Evolutionary conservation across 35 echinoderm and acorn worm genomes (phyloP).

Genomic region (Patiria miniata): DNA sequence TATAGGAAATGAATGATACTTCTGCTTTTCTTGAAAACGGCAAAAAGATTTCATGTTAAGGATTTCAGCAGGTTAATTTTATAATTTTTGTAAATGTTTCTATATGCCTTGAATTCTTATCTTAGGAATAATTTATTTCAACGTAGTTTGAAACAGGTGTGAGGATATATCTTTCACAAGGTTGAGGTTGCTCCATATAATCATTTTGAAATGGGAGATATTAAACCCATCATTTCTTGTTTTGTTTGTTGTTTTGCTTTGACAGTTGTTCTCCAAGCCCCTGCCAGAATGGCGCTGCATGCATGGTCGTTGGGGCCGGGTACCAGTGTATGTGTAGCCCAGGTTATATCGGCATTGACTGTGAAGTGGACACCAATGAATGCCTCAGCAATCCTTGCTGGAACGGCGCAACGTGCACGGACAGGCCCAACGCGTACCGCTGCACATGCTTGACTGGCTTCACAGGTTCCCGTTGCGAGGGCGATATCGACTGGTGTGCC

Average conservation of each 20-base stretch:
- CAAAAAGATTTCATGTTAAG: too few species aligned
- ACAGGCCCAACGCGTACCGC: slow-evolving; percentile 11
- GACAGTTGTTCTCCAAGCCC: background rate
- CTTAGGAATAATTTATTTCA: too few species aligned
- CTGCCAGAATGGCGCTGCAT: background rate
- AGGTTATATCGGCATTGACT: slow-evolving; percentile 20
- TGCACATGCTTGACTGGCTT: slow-evolving; percentile 27
- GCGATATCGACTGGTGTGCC: slow-evolving; percentile 49
- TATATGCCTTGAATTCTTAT: too few species aligned
- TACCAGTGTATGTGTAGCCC: background rate
- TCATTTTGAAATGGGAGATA: too few species aligned
- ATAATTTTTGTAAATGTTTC: too few species aligned
- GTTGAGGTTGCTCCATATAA: too few species aligned
- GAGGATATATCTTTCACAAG: too few species aligned
- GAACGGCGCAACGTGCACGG: background rate
- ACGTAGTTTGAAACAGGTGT: too few species aligned
- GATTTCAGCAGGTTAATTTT: too few species aligned
- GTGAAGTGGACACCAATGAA: slow-evolving; percentile 25
- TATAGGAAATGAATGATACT: too few species aligned
- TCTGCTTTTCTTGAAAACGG: too few species aligned
- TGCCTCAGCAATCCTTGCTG: slow-evolving; percentile 26
- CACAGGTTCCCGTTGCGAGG: slow-evolving; percentile 28
- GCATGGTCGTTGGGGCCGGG: background rate
- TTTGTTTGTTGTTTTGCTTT: background rate
- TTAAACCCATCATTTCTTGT: background rate